Conservation (phyloP, 2,797 vertebrate genomes). For the Peromyscus attwateri region DNA sequence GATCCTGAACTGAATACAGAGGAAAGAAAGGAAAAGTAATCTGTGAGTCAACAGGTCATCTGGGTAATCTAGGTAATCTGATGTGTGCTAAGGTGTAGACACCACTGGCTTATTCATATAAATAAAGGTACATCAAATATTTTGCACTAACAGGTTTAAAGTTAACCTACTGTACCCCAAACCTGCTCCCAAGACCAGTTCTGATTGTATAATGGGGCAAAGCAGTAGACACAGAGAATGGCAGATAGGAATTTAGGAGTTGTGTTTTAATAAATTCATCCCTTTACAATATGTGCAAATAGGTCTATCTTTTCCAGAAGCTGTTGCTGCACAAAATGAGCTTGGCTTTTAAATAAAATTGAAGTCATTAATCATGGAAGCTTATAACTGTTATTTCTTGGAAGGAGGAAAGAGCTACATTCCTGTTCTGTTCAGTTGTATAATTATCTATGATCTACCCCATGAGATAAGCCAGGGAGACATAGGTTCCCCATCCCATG, state of each 20-base stretch:
- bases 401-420: not conserved
- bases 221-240: not conserved
- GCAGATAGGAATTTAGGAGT: not conserved
- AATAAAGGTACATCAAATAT: not conserved
- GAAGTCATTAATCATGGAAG: constrained; percentile 47
- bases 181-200: not conserved
- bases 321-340: constrained; percentile 48
- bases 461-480: constrained; percentile 15
- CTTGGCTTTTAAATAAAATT: constrained; percentile 61
- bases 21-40: not conserved
- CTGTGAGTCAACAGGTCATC: not conserved
- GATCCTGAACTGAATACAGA: not conserved
- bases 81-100: not conserved
- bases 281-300: not conserved
- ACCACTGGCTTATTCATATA: not conserved
- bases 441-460: not conserved
- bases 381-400: constrained; percentile 42
- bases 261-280: not conserved
- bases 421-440: not conserved
- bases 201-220: not conserved
- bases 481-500: not conserved
- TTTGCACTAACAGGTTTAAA: constrained; percentile 8
- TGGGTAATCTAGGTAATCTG: not conserved
- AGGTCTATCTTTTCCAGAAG: constrained; percentile 32
- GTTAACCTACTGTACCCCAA: not conserved